A percentile compares a stretch with the other conserved stretches of the same genome.
Evolutionary conservation across 1,140 invertebrate species (phyloP).

Genomic region (Magallana angulata): DNA sequence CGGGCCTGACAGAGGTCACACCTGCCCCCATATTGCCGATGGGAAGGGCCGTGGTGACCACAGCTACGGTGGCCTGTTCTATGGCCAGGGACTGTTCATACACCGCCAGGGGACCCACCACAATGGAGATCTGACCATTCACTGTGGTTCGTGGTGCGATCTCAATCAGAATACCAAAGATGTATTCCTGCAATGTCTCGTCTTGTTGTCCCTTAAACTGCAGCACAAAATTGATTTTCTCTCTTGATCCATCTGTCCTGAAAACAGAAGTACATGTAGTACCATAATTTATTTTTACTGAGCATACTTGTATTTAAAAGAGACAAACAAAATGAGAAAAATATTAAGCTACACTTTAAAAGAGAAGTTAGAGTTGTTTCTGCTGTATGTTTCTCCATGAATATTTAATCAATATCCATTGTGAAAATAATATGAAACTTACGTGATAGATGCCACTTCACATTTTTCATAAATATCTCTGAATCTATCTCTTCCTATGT

Average conservation of each 20-base stretch:
- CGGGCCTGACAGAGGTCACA: not conserved
- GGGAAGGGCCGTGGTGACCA: slow-evolving; percentile 6
- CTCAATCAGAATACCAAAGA: slow-evolving; percentile 54
- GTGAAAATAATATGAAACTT: slow-evolving; percentile 4
- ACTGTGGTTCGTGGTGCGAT: slow-evolving; percentile 53
- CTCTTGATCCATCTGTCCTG: slow-evolving; percentile 25
- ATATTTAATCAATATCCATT: too few relatives aligned
- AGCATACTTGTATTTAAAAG: too few relatives aligned
- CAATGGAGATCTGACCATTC: slow-evolving; percentile 51
- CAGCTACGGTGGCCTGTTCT: slow-evolving; percentile 48
- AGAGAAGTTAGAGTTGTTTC: too few relatives aligned
- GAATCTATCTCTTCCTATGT: slow-evolving; percentile 43
- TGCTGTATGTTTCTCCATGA: too few relatives aligned
- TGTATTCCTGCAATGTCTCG: slow-evolving; percentile 43
- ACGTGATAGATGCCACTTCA: slow-evolving; percentile 44
- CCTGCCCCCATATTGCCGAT: not conserved
- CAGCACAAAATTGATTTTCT: slow-evolving; percentile 53
- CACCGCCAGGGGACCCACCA: slow-evolving; percentile 48
- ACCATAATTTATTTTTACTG: too few relatives aligned
- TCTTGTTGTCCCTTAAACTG: slow-evolving; percentile 54
- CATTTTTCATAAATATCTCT: slow-evolving; percentile 44
- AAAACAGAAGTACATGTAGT: not conserved
- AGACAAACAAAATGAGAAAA: too few relatives aligned
- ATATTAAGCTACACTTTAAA: too few relatives aligned
- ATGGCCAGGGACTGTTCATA: slow-evolving; percentile 51